Base-by-base conservation (phyloP, 2,888 invertebrate genomes). In the Sphecodes monilicornis region DNA sequence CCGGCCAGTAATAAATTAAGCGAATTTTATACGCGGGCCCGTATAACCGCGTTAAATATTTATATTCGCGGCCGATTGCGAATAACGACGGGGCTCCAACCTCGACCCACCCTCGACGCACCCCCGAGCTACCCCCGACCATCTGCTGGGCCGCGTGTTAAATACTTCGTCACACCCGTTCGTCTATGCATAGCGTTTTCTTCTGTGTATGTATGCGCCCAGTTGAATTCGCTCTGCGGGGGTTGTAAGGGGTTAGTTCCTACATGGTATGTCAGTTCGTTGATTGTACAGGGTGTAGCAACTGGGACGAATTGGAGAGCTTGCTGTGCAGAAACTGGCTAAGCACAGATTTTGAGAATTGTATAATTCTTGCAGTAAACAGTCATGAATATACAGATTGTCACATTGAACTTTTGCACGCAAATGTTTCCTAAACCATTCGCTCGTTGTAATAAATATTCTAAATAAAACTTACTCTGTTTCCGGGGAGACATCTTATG, bases 21-120 rank as follows among this genome's bases (percentile, higher is more conserved):
- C 83, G 87, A 90, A 90, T 91, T 91, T 91, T 88, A 92, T 90
- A 88, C 90, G 78, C 85, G n/a, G 50, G 80, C 82, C 86, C 76
- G 82, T 84, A 90, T 91, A 90, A 92, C 84, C 86, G 84, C 88
- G 88, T 91, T 91, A 92, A 92, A 91, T 91, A 91, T 91, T 91
- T 91, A 91, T 91, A 90, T 89, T 88, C 86, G 86, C 76, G 82
- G 87, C 79, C 86, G 88, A 87, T 88, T 79, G 84, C 86, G 85
- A 88, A 82, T 79, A 81, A 76, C 77, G 84, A 39, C 82, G 46
- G 75, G 80, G 69, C 22, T 22, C 68, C 60, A 64, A 82, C 72
- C 80, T 76, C 66, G 16, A 6, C 16, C 32, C 29, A 64, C 8
- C 29, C 16, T 1, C 13, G 6, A 0, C 60, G n/a, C n/a, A 57